phyloP scores from a whole-genome alignment of 2,797 vertebrate species.

The Cuculus canorus region DNA sequence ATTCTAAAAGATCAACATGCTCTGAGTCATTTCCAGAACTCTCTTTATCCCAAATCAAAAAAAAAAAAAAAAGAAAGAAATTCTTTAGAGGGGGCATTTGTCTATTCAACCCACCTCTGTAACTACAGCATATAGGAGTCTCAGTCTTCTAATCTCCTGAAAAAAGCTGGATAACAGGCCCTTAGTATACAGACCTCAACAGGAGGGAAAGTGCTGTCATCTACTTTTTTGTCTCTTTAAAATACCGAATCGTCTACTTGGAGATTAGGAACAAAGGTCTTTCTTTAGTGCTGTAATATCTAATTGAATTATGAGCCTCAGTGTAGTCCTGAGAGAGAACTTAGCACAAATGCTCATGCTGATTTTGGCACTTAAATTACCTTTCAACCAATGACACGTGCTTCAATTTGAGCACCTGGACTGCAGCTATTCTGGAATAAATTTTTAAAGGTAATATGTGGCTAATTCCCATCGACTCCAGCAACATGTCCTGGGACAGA shows the following conservation, averaged over 20 bases:
- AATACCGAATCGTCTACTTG: background rate
- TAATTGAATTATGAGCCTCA: constrained; percentile 30
- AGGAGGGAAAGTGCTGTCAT: background rate
- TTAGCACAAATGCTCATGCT: constrained; percentile 1
- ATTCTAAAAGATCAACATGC: background rate
- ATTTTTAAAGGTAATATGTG: background rate
- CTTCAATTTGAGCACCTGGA: constrained; percentile 12
- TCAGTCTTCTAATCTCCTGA: background rate
- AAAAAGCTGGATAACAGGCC: background rate
- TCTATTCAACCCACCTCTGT: background rate
- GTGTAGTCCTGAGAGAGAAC: constrained; percentile 16
- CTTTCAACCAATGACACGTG: background rate
- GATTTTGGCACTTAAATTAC: constrained; percentile 48
- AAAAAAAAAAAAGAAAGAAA: too few species aligned
- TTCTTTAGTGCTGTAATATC: constrained; percentile 4
- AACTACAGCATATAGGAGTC: background rate
- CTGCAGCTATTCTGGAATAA: background rate
- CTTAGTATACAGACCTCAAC: background rate
- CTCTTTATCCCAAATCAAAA: background rate
- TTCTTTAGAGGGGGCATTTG: background rate
- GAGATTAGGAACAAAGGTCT: constrained; percentile 4
- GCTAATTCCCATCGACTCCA: background rate
- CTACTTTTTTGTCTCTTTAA: background rate
- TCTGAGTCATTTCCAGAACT: background rate
- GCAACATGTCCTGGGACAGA: background rate